phyloP scores from a whole-genome alignment of 2,888 invertebrate species.

The Leptinotarsa rubiginosa region DNA sequence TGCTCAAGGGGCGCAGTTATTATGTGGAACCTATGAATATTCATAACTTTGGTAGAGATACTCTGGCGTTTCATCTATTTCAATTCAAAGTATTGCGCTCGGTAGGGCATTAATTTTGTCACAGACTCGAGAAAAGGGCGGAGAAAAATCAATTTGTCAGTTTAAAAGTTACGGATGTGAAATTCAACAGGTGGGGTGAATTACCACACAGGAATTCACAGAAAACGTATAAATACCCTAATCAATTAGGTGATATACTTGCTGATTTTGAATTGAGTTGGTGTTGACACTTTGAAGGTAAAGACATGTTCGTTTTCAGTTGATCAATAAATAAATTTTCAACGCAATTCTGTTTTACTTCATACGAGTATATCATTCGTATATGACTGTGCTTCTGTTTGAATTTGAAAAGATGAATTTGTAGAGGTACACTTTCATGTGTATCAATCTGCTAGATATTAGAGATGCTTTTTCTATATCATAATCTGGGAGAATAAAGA shows the following conservation, averaged over 20 bases:
- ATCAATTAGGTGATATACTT: not conserved
- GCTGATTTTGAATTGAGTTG: not conserved
- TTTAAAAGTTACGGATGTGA: not conserved
- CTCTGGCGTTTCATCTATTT: slow-evolving; percentile 47
- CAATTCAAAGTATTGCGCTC: slow-evolving; percentile 40
- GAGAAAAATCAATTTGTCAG: slow-evolving; percentile 8
- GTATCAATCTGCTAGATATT: too few species aligned
- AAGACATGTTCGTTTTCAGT: too few species aligned
- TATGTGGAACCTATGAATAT: slow-evolving; percentile 46
- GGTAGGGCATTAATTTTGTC: slow-evolving; percentile 20
- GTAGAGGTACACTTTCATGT: too few species aligned
- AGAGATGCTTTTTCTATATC: too few species aligned
- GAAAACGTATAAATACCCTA: not conserved
- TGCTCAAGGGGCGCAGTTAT: slow-evolving; percentile 44
- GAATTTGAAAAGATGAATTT: too few species aligned
- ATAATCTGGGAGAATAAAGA: too few species aligned
- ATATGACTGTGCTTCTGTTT: too few species aligned
- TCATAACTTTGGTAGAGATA: slow-evolving; percentile 46
- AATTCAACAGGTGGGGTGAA: not conserved
- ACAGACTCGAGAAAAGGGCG: not conserved
- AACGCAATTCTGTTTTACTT: too few species aligned
- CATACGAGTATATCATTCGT: too few species aligned
- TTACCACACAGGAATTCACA: not conserved
- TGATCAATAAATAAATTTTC: too few species aligned
- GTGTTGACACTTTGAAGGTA: too few species aligned